Conservation (phyloP, 2,113 vertebrate species). For the Corydoras sp. region DNA sequence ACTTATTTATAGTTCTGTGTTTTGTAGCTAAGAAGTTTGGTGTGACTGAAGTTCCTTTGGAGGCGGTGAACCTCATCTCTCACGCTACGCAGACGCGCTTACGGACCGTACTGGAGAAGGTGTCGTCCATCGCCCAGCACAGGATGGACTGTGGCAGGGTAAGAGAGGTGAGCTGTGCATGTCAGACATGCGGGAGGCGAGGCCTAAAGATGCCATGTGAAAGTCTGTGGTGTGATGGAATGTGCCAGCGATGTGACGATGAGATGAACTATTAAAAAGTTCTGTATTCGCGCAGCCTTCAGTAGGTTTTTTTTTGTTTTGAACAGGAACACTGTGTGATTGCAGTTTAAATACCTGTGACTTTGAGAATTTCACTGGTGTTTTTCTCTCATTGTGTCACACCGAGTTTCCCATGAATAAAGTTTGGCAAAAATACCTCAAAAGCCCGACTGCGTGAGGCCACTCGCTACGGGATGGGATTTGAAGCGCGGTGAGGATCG, state of each 20-base stretch:
- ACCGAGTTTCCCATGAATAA: background rate
- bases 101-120: constrained; percentile 76
- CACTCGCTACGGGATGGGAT: constrained; percentile 11
- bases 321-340: background rate
- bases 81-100: constrained; percentile 76
- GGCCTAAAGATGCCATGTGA: background rate
- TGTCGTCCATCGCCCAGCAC: constrained; percentile 78
- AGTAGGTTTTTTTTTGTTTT: background rate
- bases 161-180: constrained; percentile 2
- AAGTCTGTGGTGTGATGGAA: no score
- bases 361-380: background rate
- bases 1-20: constrained; percentile 30
- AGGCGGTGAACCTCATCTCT: constrained; percentile 79
- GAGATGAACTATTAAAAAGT: no score
- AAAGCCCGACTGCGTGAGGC: background rate
- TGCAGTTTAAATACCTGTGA: no score
- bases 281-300: no score
- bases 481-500: constrained; percentile 4
- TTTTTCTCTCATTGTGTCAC: background rate
- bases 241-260: no score
- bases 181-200: no score
- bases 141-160: constrained; percentile 78
- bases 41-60: constrained; percentile 75
- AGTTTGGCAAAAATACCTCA: constrained; percentile 2
- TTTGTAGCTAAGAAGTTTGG: constrained; percentile 76